Conservation (phyloP, 2,888 invertebrate species). For the Melinaea marsaeus region DNA sequence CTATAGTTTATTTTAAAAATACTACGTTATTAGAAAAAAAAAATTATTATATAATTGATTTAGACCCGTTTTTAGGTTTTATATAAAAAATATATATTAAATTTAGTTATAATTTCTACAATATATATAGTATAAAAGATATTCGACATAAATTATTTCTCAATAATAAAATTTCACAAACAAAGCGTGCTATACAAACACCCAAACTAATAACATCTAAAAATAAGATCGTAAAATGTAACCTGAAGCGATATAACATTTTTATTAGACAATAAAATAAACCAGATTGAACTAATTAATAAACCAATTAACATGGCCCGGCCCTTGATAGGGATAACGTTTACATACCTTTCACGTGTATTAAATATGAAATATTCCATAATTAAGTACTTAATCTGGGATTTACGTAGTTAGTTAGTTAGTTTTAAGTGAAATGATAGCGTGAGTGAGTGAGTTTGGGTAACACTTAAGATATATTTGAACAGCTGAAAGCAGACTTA, state of each 20-base stretch:
- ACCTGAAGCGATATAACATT: not conserved
- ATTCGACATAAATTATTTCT: not conserved
- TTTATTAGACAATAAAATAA: conserved; percentile 1
- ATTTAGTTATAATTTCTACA: not conserved
- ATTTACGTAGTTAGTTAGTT: not conserved
- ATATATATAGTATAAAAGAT: not conserved
- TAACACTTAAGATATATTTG: conserved; percentile 20
- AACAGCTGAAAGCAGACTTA: conserved; percentile 23
- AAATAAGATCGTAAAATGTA: not conserved
- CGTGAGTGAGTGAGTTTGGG: not conserved
- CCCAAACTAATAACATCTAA: not conserved
- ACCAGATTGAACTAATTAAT: conserved; percentile 1
- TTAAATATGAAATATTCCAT: not conserved
- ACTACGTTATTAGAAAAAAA: not conserved
- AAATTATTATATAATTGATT: no score
- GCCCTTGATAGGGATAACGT: not conserved
- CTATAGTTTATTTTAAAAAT: conserved; percentile 9
- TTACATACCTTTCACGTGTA: no score
- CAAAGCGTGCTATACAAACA: not conserved
- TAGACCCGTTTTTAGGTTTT: no score
- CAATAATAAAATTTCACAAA: not conserved
- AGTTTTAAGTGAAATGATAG: conserved; percentile 6
- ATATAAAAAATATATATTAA: no score
- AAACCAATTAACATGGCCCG: not conserved
- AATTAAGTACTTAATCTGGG: not conserved